Evolutionary conservation across 2,888 invertebrate genomes (phyloP).

Genomic region (Boloria euphrosyne): DNA sequence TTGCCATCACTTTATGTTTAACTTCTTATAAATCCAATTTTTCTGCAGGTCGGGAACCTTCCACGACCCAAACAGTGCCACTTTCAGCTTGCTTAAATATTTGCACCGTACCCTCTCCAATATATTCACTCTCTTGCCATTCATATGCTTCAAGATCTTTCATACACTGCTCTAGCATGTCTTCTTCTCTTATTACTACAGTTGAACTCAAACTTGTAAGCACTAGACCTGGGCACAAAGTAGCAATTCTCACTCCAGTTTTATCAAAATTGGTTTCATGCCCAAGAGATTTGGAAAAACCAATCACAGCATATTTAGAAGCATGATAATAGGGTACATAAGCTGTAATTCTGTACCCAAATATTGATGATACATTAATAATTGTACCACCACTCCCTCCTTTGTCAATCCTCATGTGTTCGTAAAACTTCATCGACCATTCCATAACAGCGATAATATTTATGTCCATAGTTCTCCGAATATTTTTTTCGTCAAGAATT

Average conservation of each 20-base stretch:
- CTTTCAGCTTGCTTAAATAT: slow-evolving; percentile 57
- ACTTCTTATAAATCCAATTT: slow-evolving; percentile 22
- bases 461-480: slow-evolving; percentile 48
- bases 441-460: slow-evolving; percentile 54
- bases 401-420: slow-evolving; percentile 77
- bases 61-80: slow-evolving; percentile 60
- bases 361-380: slow-evolving; percentile 83
- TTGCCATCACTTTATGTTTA: no score
- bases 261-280: slow-evolving; percentile 60
- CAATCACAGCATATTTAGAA: slow-evolving; percentile 78
- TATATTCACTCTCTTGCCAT: slow-evolving; percentile 46
- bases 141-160: slow-evolving; percentile 31
- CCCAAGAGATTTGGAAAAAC: slow-evolving; percentile 68
- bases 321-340: slow-evolving; percentile 79
- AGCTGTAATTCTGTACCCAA: slow-evolving; percentile 72
- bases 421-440: slow-evolving; percentile 72
- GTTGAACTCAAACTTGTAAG: slow-evolving; percentile 48
- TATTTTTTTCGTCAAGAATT: slow-evolving; percentile 44
- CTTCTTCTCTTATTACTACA: slow-evolving; percentile 34
- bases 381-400: slow-evolving; percentile 82
- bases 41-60: slow-evolving; percentile 39
- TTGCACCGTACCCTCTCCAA: slow-evolving; percentile 48
- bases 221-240: slow-evolving; percentile 70
- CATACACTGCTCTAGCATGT: slow-evolving; percentile 28
- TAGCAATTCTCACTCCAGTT: slow-evolving; percentile 69